These are phyloP conservation scores for Steromphala cineraria DNA, from an alignment of 2,888 invertebrate species.

Conservation along the genomic window DNA sequence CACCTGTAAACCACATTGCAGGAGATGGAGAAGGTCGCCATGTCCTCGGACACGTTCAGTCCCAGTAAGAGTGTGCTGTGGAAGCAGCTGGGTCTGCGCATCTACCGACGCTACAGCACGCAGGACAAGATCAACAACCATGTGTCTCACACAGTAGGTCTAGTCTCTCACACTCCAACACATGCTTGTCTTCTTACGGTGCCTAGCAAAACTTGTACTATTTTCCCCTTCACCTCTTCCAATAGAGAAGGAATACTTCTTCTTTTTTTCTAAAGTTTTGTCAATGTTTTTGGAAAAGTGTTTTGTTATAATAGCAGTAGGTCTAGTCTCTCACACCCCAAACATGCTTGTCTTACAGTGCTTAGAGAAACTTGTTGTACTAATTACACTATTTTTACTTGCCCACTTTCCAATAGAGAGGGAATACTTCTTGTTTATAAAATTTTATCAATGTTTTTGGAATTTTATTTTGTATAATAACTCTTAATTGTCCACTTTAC, in stretches of 20 bases:
- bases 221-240: too few species aligned
- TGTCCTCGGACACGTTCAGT: constrained; percentile 32
- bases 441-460: too few species aligned
- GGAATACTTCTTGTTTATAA: too few species aligned
- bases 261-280: too few species aligned
- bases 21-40: constrained; percentile 28
- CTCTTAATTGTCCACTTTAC: neutral
- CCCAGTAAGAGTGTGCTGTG: constrained; percentile 22
- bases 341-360: too few species aligned
- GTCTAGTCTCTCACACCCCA: neutral
- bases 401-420: too few species aligned
- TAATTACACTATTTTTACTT: too few species aligned
- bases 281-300: too few species aligned
- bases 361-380: too few species aligned
- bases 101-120: constrained; percentile 27
- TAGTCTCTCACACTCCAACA: neutral
- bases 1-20: neutral
- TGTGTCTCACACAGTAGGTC: neutral
- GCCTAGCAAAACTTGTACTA: too few species aligned
- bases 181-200: too few species aligned
- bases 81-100: constrained; percentile 19
- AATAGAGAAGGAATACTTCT: too few species aligned
- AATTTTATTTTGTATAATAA: neutral
- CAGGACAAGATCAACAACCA: constrained; percentile 25
- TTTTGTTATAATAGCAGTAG: neutral